These are phyloP conservation scores for Synergus umbraculus DNA, from an alignment of 2,888 invertebrate genomes.

Conservation along the genomic window DNA sequence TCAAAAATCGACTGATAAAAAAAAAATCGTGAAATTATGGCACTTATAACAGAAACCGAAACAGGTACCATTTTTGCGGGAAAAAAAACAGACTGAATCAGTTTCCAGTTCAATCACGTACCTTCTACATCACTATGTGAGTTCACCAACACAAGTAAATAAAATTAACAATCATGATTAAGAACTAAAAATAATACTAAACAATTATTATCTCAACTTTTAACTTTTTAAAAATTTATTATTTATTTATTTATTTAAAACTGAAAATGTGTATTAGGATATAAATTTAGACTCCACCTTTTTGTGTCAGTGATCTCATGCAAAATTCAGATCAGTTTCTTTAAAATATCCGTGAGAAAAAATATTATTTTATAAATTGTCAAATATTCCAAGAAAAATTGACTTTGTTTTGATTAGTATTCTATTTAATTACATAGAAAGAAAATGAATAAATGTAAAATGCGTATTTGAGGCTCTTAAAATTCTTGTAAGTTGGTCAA, in stretches of 20 bases:
- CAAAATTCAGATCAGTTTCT: not conserved
- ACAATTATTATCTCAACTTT: not conserved
- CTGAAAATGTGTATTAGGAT: not conserved
- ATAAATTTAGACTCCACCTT: not conserved
- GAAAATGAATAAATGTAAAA: not conserved
- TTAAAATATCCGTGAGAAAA: too few relatives aligned
- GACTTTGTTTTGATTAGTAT: too few relatives aligned
- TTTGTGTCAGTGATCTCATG: not conserved
- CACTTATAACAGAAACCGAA: not conserved
- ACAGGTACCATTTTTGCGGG: conserved; percentile 12
- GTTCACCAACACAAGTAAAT: not conserved
- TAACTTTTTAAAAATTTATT: not conserved
- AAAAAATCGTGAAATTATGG: conserved; percentile 17
- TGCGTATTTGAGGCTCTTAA: not conserved
- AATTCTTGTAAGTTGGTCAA: conserved; percentile 1
- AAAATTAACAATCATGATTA: not conserved
- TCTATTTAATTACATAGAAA: too few relatives aligned
- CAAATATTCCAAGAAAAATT: too few relatives aligned
- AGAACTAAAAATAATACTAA: not conserved
- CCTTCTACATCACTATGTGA: not conserved
- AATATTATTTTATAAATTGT: too few relatives aligned
- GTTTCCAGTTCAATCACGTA: not conserved
- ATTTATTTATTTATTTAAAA: not conserved
- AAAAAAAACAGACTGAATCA: not conserved
- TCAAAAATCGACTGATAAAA: not conserved